phyloP scores from a whole-genome alignment of 2,113 vertebrate species.

The Myotis yumanensis region DNA sequence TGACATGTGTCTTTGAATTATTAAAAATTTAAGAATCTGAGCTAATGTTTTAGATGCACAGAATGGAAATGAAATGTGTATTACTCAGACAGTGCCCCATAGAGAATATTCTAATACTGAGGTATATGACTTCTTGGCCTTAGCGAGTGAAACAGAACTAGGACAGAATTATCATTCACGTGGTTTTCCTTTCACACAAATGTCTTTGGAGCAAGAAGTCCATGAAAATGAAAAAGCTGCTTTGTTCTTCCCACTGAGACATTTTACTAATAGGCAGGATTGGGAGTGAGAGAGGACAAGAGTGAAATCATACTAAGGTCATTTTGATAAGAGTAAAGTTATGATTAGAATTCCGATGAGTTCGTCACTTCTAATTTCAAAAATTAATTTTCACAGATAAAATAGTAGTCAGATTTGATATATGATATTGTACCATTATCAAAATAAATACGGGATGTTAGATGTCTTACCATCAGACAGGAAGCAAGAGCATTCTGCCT shows the following conservation, averaged over 20 bases:
- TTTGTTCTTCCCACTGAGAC: neutral
- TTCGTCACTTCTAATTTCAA: neutral
- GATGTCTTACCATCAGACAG: neutral
- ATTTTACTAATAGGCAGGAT: neutral
- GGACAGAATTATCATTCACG: constrained; percentile 16
- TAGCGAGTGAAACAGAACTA: neutral
- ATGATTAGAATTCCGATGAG: neutral
- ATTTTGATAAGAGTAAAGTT: neutral
- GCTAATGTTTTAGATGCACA: constrained; percentile 3
- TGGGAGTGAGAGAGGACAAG: neutral
- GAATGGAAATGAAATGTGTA: neutral
- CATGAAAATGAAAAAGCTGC: neutral
- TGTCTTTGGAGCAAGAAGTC: constrained; percentile 13
- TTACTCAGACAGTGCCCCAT: neutral
- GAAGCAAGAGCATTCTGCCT: neutral
- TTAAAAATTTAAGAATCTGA: neutral
- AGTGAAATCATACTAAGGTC: neutral
- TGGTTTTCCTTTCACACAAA: constrained; percentile 22
- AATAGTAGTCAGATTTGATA: neutral
- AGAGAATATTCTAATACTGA: neutral
- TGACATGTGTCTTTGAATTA: neutral
- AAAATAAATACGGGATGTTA: neutral
- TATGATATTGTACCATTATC: neutral
- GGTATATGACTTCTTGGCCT: constrained; percentile 9
- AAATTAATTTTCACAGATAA: neutral